phyloP scores from a whole-genome alignment of 2,113 vertebrate species.

The Megatriorchis doriae region DNA sequence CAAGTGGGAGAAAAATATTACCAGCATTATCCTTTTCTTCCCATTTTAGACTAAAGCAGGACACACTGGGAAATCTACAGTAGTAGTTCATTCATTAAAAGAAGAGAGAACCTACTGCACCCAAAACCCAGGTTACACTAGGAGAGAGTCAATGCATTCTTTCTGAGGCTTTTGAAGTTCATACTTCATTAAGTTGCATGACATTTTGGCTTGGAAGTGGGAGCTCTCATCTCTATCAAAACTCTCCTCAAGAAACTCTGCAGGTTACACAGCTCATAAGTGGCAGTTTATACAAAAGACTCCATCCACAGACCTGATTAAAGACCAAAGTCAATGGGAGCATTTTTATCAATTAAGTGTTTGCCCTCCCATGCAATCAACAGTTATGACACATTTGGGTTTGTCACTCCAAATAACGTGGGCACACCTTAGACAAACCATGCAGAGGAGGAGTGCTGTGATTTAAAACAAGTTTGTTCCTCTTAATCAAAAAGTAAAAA shows the following conservation, averaged over 20 bases:
- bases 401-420: neutral
- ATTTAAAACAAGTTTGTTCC: constrained; percentile 45
- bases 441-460: constrained; percentile 13
- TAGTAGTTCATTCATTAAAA: constrained; percentile 39
- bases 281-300: constrained; percentile 29
- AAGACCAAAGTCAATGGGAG: constrained; percentile 39
- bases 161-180: constrained; percentile 45
- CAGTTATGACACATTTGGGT: constrained; percentile 42
- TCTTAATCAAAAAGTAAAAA: constrained; percentile 53
- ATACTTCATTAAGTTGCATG: constrained; percentile 8
- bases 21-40: neutral
- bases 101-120: constrained; percentile 3
- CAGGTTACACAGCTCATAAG: constrained; percentile 25
- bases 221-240: constrained; percentile 53
- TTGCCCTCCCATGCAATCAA: constrained; percentile 45
- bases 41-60: neutral
- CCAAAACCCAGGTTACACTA: neutral
- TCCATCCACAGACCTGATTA: constrained; percentile 39
- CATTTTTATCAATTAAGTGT: constrained; percentile 55
- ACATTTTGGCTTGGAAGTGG: constrained; percentile 12
- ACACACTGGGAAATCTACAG: neutral
- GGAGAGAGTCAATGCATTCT: constrained; percentile 26
- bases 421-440: constrained; percentile 50
- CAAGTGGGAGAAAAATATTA: neutral
- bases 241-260: constrained; percentile 25